Conservation (phyloP, 2,113 vertebrate species). For the Colossoma macropomum region DNA sequence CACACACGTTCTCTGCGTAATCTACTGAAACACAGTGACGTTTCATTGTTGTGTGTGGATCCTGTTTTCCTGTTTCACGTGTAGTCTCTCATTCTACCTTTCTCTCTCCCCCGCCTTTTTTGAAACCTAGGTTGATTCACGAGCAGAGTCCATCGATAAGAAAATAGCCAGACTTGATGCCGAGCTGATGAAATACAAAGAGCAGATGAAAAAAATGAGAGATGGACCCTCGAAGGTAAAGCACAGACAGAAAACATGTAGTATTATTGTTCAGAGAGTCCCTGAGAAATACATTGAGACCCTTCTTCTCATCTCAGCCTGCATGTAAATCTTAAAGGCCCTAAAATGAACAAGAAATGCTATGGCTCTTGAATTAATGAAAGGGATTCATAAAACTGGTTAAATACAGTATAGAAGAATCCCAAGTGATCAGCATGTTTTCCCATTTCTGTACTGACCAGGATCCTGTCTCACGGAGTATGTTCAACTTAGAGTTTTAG, state of each 20-base stretch:
- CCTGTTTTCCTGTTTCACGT: neutral
- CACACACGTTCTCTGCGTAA: constrained; percentile 7
- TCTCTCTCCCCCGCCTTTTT: constrained; percentile 27
- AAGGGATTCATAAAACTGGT: no score
- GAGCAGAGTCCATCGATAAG: constrained; percentile 94
- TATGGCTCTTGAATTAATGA: no score
- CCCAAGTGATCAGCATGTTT: no score
- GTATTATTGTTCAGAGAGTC: neutral
- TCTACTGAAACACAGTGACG: neutral
- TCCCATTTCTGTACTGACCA: no score
- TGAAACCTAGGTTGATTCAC: constrained; percentile 86
- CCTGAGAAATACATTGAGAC: neutral
- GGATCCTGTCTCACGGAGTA: no score
- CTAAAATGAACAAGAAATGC: no score
- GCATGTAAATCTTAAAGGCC: no score
- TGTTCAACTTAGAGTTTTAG: no score
- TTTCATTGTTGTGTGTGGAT: neutral
- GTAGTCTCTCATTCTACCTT: constrained; percentile 50
- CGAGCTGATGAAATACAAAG: constrained; percentile 95
- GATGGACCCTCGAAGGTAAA: constrained; percentile 96
- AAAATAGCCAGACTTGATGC: constrained; percentile 92
- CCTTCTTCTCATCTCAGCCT: no score
- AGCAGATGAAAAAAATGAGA: constrained; percentile 99
- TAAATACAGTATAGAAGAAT: no score
- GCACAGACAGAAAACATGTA: no score